Conservation (phyloP, 2,888 invertebrate species). For the Strigamia crassipes region DNA sequence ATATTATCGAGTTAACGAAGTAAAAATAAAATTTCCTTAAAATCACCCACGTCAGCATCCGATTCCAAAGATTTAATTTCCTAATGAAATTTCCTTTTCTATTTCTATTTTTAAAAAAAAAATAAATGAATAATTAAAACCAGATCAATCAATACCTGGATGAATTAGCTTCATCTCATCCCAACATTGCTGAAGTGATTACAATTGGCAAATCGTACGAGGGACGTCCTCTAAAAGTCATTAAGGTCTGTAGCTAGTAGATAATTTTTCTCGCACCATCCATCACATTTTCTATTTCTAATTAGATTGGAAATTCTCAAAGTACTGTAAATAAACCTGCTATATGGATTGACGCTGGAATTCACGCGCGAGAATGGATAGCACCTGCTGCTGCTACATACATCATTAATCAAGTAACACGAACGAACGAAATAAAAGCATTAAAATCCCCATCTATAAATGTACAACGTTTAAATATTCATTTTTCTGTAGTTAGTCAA, state of each 20-base stretch:
- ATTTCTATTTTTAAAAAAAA: neutral
- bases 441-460: neutral
- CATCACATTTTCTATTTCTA: neutral
- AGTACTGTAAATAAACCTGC: slow-evolving; percentile 65
- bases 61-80: neutral
- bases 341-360: slow-evolving; percentile 81
- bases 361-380: slow-evolving; percentile 84
- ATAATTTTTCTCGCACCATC: neutral
- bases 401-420: slow-evolving; percentile 63
- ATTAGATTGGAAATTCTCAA: neutral
- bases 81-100: neutral
- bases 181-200: slow-evolving; percentile 69
- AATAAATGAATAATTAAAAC: neutral
- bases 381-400: slow-evolving; percentile 75
- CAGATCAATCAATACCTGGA: slow-evolving; percentile 73
- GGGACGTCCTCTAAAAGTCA: slow-evolving; percentile 71
- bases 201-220: slow-evolving; percentile 76
- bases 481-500: slow-evolving; percentile 37
- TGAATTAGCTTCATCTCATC: slow-evolving; percentile 68
- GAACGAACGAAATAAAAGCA: no score
- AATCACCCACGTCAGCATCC: neutral
- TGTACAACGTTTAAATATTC: neutral
- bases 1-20: slow-evolving; percentile 8
- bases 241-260: slow-evolving; percentile 64
- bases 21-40: neutral